Evolutionary conservation across 2,888 invertebrate genomes (phyloP), one percentile per base, ranked within the genome.

Genomic region (Eremobia ochroleuca): DNA sequence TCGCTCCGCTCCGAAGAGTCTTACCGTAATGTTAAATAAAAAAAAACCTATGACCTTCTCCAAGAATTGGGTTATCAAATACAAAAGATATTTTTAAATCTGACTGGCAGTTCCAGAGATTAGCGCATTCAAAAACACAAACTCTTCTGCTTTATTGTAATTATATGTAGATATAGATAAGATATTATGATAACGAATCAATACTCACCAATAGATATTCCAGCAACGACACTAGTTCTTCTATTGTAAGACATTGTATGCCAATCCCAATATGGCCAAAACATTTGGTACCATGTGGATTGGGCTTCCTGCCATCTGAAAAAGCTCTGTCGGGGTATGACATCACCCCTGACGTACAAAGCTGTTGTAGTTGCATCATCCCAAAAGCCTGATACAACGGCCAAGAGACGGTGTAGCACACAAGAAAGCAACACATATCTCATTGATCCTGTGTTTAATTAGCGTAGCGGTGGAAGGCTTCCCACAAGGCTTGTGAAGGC

Each of bases 181-280:
- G 43, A 43, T 43, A 43, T 43, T 15, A 43, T 43, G 43, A 43
- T 43, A 46, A 18, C 9, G 18, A 21, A 34, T 52, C n/a, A 31
- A 61, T 58, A 67, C 76, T 81, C 74, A 91, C 91, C 91, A 43
- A 89, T 87, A 65, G 90, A 89, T 15, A 91, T 18, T 34, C 91
- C 91, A 46, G 85, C 90, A 8, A 91, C 11, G 0, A 59, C 62
- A 13, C 71, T 66, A 1, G 85, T 72, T 43, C 86, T 72, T 67
- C 89, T 85, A 43, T 74, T 11, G 9, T 11, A 66, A 0, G 74
- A 79, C 0, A 43, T 28, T 13, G 1, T 1, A 0, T 0, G 0
- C 90, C 90, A 91, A 49, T 90, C 86, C 66, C 49, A 77, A 21
- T 9, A 73, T 0, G 58, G 59, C 0, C 1, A 65, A 78, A 43